These are phyloP conservation scores for Brenthis ino DNA, from an alignment of 2,888 invertebrate genomes.

Conservation along the genomic window DNA sequence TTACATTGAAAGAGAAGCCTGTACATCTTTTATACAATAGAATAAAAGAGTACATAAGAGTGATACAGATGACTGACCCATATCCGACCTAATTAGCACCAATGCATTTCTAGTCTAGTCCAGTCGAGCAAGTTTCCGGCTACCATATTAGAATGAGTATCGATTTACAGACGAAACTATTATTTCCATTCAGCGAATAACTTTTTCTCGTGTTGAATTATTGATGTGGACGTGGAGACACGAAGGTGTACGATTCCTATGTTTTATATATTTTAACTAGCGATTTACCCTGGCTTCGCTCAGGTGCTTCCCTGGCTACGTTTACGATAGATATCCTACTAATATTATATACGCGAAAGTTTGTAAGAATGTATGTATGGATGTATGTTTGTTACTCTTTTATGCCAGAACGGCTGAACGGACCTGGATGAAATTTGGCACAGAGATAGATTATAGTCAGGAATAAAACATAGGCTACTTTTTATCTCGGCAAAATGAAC, in stretches of 20 bases:
- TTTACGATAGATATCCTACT: no score
- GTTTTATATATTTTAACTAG: background rate
- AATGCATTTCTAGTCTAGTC: conserved; percentile 19
- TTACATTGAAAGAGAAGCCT: no score
- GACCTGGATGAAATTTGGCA: no score
- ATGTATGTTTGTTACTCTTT: no score
- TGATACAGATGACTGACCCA: conserved; percentile 11
- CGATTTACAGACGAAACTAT: conserved; percentile 16
- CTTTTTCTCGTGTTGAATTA: background rate
- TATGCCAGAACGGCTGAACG: no score
- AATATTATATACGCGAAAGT: no score
- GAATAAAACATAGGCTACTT: no score
- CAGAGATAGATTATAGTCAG: no score
- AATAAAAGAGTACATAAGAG: background rate
- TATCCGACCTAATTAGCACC: conserved; percentile 18
- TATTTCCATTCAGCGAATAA: background rate
- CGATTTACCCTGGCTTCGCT: background rate
- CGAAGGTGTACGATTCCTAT: background rate
- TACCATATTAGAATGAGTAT: conserved; percentile 18
- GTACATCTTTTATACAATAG: background rate
- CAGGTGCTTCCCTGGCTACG: background rate
- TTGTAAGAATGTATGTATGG: no score
- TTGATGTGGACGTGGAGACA: background rate
- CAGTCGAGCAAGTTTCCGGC: conserved; percentile 7
- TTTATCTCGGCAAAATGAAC: no score